These are phyloP conservation scores for Sitobion miscanthi DNA, from an alignment of 1,140 invertebrate species.

Conservation along the genomic window DNA sequence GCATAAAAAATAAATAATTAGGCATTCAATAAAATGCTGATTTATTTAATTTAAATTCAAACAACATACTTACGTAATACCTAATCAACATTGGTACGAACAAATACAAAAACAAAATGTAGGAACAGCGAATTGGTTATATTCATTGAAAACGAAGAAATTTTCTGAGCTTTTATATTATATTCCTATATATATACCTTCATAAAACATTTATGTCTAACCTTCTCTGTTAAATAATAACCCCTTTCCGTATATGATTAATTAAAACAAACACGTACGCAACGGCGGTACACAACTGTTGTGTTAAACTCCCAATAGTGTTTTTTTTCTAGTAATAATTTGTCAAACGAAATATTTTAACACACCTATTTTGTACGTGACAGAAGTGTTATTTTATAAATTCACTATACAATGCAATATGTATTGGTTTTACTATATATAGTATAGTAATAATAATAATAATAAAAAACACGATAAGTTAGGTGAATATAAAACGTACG, in stretches of 20 bases:
- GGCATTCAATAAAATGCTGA: not conserved
- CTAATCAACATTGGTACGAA: not conserved
- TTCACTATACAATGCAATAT: not conserved
- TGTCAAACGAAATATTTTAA: not conserved
- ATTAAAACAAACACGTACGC: conserved; percentile 11
- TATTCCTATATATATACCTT: not conserved
- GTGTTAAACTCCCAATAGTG: conserved; percentile 4
- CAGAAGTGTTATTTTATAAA: conserved; percentile 7
- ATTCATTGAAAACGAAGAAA: not conserved
- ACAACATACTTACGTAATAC: not conserved
- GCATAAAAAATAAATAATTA: not conserved
- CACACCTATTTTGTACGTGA: not conserved
- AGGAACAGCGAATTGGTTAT: not conserved
- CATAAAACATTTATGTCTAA: conserved; percentile 2
- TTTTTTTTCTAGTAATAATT: conserved; percentile 17
- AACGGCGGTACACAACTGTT: not conserved
- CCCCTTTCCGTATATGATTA: not conserved
- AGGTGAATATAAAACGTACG: not conserved
- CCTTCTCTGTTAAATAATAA: not conserved
- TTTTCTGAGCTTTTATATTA: not conserved
- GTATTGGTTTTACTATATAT: not conserved
- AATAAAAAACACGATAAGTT: not conserved
- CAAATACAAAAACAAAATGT: not conserved
- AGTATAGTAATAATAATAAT: not conserved
- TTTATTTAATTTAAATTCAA: not conserved